These are phyloP conservation scores for Parthenolecanium corni DNA, from an alignment of 2,888 invertebrate species.

Conservation along the genomic window DNA sequence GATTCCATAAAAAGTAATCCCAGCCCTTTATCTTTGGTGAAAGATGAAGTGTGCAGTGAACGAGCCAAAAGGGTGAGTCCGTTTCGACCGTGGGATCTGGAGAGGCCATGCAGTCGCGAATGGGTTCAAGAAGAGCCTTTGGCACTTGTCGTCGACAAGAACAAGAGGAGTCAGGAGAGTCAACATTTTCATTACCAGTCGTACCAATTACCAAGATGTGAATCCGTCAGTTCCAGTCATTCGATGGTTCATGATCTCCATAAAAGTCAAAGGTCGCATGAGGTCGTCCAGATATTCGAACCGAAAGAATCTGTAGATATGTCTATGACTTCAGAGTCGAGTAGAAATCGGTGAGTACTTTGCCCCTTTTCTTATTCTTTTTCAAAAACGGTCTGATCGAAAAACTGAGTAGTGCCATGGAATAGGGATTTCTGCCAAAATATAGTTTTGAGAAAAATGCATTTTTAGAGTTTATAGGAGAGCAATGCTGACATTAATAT, in stretches of 20 bases:
- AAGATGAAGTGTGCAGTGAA: not conserved
- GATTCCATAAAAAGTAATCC: not conserved
- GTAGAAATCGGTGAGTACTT: not conserved
- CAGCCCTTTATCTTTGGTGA: not conserved
- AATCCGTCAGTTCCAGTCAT: not conserved
- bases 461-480: too few species aligned
- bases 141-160: slow-evolving; percentile 43
- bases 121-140: slow-evolving; percentile 49
- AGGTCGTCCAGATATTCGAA: slow-evolving; percentile 11
- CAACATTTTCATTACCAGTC: not conserved
- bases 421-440: too few species aligned
- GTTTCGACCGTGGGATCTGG: slow-evolving; percentile 54
- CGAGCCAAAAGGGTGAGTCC: slow-evolving; percentile 35
- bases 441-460: too few species aligned
- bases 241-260: slow-evolving; percentile 3
- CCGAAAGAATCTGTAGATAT: not conserved
- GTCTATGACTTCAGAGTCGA: not conserved
- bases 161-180: not conserved
- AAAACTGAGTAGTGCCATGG: too few species aligned
- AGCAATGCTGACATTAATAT: too few species aligned
- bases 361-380: too few species aligned
- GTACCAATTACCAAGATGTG: not conserved
- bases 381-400: too few species aligned
- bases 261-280: slow-evolving; percentile 9
- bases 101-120: not conserved